Evolutionary conservation across 2,113 vertebrate species (phyloP).

Genomic region (Accipiter virgatus): DNA sequence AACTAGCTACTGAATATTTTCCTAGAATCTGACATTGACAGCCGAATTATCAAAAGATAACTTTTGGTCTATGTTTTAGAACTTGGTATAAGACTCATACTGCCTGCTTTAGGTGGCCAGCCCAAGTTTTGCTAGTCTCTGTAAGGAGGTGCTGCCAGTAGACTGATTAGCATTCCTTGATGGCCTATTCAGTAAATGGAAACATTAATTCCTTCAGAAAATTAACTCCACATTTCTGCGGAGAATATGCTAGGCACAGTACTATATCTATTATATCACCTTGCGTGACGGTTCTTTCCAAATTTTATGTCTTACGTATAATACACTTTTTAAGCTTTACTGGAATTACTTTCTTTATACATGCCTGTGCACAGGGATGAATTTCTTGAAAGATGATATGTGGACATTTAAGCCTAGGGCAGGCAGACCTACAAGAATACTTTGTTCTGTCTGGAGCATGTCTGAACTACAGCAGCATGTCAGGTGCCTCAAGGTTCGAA

Average conservation of each 20-base stretch:
- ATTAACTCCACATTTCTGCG: background rate
- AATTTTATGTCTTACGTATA: background rate
- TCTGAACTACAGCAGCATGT: background rate
- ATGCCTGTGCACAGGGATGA: background rate
- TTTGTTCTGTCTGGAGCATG: background rate
- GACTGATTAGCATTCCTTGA: background rate
- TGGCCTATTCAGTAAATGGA: background rate
- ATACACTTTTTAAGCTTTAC: background rate
- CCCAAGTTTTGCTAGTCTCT: background rate
- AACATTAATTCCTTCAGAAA: background rate
- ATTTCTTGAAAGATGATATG: background rate
- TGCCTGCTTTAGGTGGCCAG: background rate
- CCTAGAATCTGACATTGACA: background rate
- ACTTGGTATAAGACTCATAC: background rate
- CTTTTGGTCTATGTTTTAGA: background rate
- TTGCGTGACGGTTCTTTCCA: background rate
- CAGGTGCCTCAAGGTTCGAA: background rate
- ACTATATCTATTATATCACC: background rate
- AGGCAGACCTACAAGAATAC: background rate
- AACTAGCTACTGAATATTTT: background rate
- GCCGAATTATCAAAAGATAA: background rate
- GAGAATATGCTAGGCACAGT: background rate
- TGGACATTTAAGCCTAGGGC: background rate
- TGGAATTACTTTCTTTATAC: background rate
- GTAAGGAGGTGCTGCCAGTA: background rate